Conservation (phyloP, 2,797 vertebrate species). For the Kryptopterus vitreolus region DNA sequence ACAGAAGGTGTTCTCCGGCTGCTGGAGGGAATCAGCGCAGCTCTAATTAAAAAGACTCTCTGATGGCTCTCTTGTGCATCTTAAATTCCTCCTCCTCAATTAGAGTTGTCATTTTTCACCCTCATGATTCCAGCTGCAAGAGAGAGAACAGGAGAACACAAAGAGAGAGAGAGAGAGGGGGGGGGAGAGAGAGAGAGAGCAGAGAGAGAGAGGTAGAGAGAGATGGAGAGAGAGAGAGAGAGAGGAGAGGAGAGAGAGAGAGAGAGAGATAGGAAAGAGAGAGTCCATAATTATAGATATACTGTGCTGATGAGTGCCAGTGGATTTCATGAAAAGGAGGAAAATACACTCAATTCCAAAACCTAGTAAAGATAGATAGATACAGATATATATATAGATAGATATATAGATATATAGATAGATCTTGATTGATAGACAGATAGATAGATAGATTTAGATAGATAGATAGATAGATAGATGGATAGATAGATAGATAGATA, state of each 20-base stretch:
- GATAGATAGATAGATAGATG: too few relatives aligned
- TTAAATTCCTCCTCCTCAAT: slow-evolving; percentile 67
- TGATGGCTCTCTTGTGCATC: slow-evolving; percentile 67
- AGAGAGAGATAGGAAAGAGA: neutral
- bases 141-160: neutral
- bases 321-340: neutral
- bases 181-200: slow-evolving; percentile 1
- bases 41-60: slow-evolving; percentile 71
- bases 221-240: neutral
- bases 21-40: slow-evolving; percentile 64
- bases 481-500: too few relatives aligned
- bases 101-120: slow-evolving; percentile 54
- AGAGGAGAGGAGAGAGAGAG: neutral
- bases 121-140: slow-evolving; percentile 26
- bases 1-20: slow-evolving; percentile 59
- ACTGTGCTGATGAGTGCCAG: neutral
- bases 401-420: neutral
- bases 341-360: neutral
- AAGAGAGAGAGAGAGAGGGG: neutral
- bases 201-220: neutral
- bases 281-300: neutral
- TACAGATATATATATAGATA: neutral
- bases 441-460: too few relatives aligned
- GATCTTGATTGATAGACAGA: too few relatives aligned
- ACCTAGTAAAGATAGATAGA: neutral